Conservation (phyloP, 64 coral and sea anemone genomes). For the Porites australiensis region DNA sequence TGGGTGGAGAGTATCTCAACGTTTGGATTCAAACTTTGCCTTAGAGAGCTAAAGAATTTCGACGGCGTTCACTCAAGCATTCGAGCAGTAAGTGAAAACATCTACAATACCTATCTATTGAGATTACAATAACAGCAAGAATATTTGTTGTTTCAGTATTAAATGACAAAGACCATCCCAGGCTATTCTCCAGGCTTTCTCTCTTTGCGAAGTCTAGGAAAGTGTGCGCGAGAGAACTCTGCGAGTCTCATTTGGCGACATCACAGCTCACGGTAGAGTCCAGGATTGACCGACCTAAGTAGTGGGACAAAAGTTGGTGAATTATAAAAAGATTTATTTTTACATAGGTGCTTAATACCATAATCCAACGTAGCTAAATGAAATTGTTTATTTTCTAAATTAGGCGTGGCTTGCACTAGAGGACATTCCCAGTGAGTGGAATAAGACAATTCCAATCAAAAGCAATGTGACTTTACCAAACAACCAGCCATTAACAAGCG, state of each 20-base stretch:
- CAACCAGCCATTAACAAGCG: neutral
- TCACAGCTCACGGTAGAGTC: too few species aligned
- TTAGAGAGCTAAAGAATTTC: constrained; percentile 82
- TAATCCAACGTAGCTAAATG: too few species aligned
- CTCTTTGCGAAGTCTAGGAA: too few species aligned
- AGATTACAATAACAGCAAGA: too few species aligned
- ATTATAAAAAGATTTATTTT: too few species aligned
- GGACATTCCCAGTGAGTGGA: constrained; percentile 47
- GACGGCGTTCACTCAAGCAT: constrained; percentile 70
- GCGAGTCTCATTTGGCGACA: too few species aligned
- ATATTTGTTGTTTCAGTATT: too few species aligned
- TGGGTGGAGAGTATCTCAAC: constrained; percentile 55
- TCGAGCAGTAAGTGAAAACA: constrained; percentile 33
- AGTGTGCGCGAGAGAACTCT: too few species aligned
- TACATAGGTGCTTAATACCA: too few species aligned
- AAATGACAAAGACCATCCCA: too few species aligned
- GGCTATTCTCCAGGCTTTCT: neutral
- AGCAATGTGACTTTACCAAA: constrained; percentile 53
- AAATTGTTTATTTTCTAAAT: neutral
- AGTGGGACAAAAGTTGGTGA: too few species aligned
- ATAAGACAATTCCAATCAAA: constrained; percentile 35
- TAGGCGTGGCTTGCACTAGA: constrained; percentile 74
- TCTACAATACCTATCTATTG: neutral
- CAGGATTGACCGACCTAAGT: too few species aligned
- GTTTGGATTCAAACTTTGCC: constrained; percentile 60